A percentile compares a stretch with the other conserved stretches of the same genome.
These are phyloP conservation scores for Orchestes rusci DNA, from an alignment of 2,888 invertebrate species.

Conservation along the genomic window DNA sequence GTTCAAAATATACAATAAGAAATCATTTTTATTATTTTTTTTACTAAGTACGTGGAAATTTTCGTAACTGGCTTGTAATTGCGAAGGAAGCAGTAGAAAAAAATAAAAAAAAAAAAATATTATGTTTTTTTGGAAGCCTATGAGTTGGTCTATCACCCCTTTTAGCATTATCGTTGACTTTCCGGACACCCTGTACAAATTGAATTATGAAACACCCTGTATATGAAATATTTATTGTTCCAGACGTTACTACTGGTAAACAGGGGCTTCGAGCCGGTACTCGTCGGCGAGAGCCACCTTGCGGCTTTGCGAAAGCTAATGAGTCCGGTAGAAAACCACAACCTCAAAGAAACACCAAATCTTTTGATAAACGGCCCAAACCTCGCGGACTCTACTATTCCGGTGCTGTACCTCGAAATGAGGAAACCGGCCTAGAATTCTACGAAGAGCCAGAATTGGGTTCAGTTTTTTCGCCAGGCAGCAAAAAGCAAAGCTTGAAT, in stretches of 20 bases:
- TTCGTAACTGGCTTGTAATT: too few species aligned
- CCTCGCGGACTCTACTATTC: constrained; percentile 52
- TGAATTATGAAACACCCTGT: too few species aligned
- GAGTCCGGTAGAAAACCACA: constrained; percentile 62
- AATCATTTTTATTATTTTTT: too few species aligned
- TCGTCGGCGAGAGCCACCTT: constrained; percentile 57
- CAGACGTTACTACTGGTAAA: constrained; percentile 49
- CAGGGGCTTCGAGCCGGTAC: constrained; percentile 56
- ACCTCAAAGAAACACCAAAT: constrained; percentile 56
- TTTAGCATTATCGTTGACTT: too few species aligned
- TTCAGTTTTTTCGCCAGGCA: constrained; percentile 67
- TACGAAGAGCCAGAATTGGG: constrained; percentile 65
- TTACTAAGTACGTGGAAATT: too few species aligned
- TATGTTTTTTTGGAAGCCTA: too few species aligned
- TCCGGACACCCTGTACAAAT: too few species aligned
- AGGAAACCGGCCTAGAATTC: constrained; percentile 57
- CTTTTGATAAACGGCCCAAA: constrained; percentile 65
- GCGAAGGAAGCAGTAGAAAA: too few species aligned
- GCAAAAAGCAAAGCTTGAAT: constrained; percentile 87
- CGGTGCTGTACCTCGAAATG: constrained; percentile 55
- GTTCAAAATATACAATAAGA: too few species aligned
- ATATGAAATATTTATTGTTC: too few species aligned
- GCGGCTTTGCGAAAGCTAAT: constrained; percentile 49
- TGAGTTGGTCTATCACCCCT: too few species aligned
- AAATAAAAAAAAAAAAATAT: too few species aligned